These are phyloP conservation scores for Stegostoma tigrinum DNA, from an alignment of 2,113 vertebrate genomes.

Conservation along the genomic window DNA sequence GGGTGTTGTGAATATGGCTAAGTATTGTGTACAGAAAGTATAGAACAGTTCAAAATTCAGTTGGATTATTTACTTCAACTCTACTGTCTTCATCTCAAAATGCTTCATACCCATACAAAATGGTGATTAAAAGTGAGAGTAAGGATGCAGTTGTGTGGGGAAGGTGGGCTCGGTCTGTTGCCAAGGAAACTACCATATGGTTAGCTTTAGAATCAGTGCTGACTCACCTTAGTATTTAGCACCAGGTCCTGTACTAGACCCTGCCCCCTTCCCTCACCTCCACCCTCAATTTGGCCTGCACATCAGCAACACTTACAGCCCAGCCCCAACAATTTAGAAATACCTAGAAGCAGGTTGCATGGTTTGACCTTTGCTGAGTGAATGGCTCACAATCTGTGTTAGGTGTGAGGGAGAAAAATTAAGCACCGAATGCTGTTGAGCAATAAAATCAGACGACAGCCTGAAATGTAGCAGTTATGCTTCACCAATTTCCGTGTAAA, in stretches of 20 bases:
- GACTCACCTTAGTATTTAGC: too few relatives aligned
- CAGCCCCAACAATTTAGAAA: too few relatives aligned
- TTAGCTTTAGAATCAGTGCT: too few relatives aligned
- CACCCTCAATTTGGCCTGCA: background rate
- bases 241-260: background rate
- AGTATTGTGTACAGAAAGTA: background rate
- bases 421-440: background rate
- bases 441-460: background rate
- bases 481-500: too few relatives aligned
- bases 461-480: background rate
- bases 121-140: too few relatives aligned
- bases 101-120: too few relatives aligned
- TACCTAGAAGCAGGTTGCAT: background rate
- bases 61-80: background rate
- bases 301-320: background rate
- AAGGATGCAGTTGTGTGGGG: too few relatives aligned
- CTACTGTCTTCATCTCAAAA: too few relatives aligned
- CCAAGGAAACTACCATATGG: too few relatives aligned
- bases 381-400: background rate
- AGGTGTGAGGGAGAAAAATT: background rate
- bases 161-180: too few relatives aligned
- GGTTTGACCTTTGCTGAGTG: background rate
- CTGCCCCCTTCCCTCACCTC: background rate
- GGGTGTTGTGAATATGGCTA: background rate
- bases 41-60: background rate